Conservation (phyloP, 2,797 vertebrate species). For the Amblyraja radiata region DNA sequence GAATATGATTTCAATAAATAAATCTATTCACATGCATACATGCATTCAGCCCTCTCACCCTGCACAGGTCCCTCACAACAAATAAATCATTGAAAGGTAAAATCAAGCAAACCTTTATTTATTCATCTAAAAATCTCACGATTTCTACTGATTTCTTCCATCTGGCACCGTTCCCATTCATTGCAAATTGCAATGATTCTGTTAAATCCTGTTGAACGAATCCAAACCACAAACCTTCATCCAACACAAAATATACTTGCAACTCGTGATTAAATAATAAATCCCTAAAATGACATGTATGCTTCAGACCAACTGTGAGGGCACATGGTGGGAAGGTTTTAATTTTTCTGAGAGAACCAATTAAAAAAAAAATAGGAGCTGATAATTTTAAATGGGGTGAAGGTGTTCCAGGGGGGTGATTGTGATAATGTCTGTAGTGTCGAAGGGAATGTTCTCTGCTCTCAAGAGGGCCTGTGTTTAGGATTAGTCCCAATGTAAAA, state of each 20-base stretch:
- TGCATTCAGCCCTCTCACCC: neutral
- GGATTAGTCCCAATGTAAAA: neutral
- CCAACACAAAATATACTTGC: neutral
- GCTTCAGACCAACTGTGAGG: neutral
- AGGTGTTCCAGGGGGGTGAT: neutral
- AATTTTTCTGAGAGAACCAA: too few species aligned
- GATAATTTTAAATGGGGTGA: neutral
- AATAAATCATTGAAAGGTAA: neutral
- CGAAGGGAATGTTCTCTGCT: neutral
- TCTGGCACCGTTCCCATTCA: neutral
- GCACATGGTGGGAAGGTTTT: neutral
- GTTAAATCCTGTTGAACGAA: neutral
- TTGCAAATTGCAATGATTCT: neutral
- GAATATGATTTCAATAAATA: too few species aligned
- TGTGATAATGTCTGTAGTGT: neutral
- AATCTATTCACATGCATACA: too few species aligned
- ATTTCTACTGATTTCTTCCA: neutral
- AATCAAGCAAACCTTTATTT: neutral
- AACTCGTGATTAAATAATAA: neutral
- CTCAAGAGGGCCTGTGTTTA: neutral
- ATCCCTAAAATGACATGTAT: neutral
- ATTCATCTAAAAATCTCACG: neutral
- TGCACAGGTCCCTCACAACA: neutral
- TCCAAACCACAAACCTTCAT: neutral
- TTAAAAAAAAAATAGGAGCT: neutral